Evolutionary conservation across 2,888 invertebrate genomes (phyloP), one percentile per base, ranked within the genome.

Genomic region (Zygothrica quintamaculata): DNA sequence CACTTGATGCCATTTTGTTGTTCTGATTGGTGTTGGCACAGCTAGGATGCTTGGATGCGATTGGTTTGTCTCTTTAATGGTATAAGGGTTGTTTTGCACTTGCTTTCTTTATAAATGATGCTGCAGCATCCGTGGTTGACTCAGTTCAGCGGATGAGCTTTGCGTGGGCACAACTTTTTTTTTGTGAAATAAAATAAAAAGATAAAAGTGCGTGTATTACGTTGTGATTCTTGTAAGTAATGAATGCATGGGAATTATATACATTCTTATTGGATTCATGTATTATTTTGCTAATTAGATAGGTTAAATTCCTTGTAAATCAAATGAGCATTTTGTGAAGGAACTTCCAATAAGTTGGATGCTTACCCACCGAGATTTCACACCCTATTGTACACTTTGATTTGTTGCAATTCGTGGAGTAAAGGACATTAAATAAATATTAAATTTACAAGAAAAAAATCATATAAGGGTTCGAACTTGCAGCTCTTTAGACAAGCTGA

Each of bases 31-130:
- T 42, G 11, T 9, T 3, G 11, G 1, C n/a, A 1, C 15, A 2
- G 33, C 16, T n/a, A 13, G 55, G 46, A 62, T 65, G 68, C 29
- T 44, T 11, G 8, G 4, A 9, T 37, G 37, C 13, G 26, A 80
- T 80, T 80, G 80, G 80, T 25, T 42, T 2, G 39, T n/a, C n/a
- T 29, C 31, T 4, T 0, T 26, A 1, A 8, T 5, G 8, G 18
- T 6, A 2, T 39, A 46, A 51, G 80, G 84, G 77, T 62, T 48
- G 65, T 42, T 55, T 3, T 8, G 13, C 42, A 4, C 0, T 11
- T 13, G 22, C n/a, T 11, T 11, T 5, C 11, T 48, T 25, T 87
- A 89, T 88, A 88, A 89, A 89, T 65, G 87, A 86, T 79, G 87
- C 87, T 86, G 88, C 58, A 59, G 39, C 46, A 46, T 50, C 56